phyloP scores from a whole-genome alignment of 2,888 invertebrate species.

The Ypsolopha sequella region DNA sequence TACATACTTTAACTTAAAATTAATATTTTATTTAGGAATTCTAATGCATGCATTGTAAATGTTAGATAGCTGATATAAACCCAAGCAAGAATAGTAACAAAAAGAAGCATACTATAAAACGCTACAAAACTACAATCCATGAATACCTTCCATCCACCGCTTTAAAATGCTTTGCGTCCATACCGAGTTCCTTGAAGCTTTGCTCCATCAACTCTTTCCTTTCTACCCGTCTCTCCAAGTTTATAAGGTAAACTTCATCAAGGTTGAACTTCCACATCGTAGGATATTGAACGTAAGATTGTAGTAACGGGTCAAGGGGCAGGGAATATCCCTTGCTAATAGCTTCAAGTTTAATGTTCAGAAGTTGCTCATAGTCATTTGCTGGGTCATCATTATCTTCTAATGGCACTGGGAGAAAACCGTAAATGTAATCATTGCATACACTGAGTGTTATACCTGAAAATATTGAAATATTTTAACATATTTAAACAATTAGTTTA shows the following conservation, averaged over 20 bases:
- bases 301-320: slow-evolving; percentile 43
- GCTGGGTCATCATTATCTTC: slow-evolving; percentile 74
- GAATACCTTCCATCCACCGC: slow-evolving; percentile 92
- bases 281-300: slow-evolving; percentile 38
- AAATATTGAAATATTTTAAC: slow-evolving; percentile 3
- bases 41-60: too few relatives aligned
- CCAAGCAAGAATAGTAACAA: slow-evolving; percentile 1
- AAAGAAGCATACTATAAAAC: slow-evolving; percentile 4
- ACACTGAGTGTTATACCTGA: slow-evolving; percentile 56
- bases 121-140: not conserved
- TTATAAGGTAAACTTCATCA: slow-evolving; percentile 92
- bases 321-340: slow-evolving; percentile 70
- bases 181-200: slow-evolving; percentile 84
- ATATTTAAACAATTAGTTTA: not conserved
- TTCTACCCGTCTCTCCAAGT: slow-evolving; percentile 86
- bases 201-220: slow-evolving; percentile 82
- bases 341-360: slow-evolving; percentile 82
- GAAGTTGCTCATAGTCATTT: slow-evolving; percentile 78
- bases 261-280: slow-evolving; percentile 74
- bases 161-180: slow-evolving; percentile 80
- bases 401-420: slow-evolving; percentile 85
- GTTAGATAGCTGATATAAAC: not conserved
- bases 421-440: slow-evolving; percentile 86
- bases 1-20: too few relatives aligned
- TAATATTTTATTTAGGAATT: too few relatives aligned